These are phyloP conservation scores for Autographa pulchrina DNA, from an alignment of 2,888 invertebrate genomes.

Conservation along the genomic window DNA sequence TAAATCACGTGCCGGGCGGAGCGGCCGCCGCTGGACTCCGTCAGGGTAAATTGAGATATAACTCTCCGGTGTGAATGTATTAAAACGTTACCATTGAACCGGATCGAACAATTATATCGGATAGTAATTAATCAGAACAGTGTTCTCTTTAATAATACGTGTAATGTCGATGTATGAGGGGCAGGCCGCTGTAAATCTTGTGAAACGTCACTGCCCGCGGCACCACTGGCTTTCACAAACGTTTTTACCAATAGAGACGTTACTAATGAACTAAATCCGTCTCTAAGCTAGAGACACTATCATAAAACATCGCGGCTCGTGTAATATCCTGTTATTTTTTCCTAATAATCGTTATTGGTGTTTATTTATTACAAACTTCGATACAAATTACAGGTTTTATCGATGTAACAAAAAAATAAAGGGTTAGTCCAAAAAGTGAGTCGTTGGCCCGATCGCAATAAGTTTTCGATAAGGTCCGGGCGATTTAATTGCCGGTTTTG, in stretches of 20 bases:
- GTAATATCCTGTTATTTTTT: conserved; percentile 89
- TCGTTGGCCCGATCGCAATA: conserved; percentile 88
- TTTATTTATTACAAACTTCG: conserved; percentile 88
- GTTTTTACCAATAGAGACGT: conserved; percentile 87
- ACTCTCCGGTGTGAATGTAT: conserved; percentile 79
- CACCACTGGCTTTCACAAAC: conserved; percentile 83
- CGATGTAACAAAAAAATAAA: conserved; percentile 85
- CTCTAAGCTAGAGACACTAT: conserved; percentile 77
- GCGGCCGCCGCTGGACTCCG: conserved; percentile 71
- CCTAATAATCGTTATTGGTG: conserved; percentile 89
- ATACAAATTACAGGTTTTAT: conserved; percentile 88
- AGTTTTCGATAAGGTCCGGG: conserved; percentile 89
- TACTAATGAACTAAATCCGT: conserved; percentile 82
- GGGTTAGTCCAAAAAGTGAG: conserved; percentile 89
- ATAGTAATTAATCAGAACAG: conserved; percentile 84
- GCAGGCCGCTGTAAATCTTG: conserved; percentile 84
- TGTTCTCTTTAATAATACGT: conserved; percentile 86
- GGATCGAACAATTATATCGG: conserved; percentile 82
- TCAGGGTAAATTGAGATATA: conserved; percentile 80
- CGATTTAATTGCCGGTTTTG: conserved; percentile 89
- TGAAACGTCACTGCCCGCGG: conserved; percentile 79
- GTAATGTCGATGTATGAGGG: conserved; percentile 82
- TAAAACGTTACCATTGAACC: conserved; percentile 79
- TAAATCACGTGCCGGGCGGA: conserved; percentile 75
- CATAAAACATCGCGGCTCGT: conserved; percentile 80